Evolutionary conservation across 2,888 invertebrate species (phyloP).

Genomic region (Boloria euphrosyne): DNA sequence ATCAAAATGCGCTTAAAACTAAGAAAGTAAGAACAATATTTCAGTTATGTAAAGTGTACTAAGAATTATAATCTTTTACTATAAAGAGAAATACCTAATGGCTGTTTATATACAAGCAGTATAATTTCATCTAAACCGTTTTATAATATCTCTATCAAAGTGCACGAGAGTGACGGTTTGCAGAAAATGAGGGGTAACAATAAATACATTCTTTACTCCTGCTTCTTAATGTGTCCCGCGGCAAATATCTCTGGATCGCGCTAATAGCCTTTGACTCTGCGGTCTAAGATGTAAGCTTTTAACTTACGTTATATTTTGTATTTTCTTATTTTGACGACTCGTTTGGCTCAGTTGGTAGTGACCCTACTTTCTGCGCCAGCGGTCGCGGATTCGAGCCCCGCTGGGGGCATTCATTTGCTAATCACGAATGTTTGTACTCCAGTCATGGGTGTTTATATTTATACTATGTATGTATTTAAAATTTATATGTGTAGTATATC

Average conservation of each 20-base stretch:
- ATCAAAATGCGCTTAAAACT: too few species aligned
- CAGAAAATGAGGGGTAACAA: conserved; percentile 28
- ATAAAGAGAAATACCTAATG: background rate
- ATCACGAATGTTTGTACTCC: too few species aligned
- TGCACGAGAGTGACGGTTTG: conserved; percentile 22
- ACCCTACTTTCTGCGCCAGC: too few species aligned
- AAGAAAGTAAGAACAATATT: too few species aligned
- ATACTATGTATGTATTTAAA: too few species aligned
- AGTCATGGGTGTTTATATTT: too few species aligned
- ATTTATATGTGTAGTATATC: too few species aligned
- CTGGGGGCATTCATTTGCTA: too few species aligned
- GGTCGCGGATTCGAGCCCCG: too few species aligned
- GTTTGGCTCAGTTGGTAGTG: too few species aligned
- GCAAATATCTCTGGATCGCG: conserved; percentile 55
- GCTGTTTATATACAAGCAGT: background rate
- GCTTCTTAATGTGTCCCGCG: conserved; percentile 45
- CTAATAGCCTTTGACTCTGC: conserved; percentile 51
- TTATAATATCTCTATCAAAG: conserved; percentile 30
- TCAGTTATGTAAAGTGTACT: too few species aligned
- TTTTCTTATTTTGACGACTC: too few species aligned
- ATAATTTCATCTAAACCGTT: background rate
- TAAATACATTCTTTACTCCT: conserved; percentile 36
- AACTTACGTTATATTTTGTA: background rate
- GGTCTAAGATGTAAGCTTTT: conserved; percentile 37
- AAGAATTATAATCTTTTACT: background rate